Evolutionary conservation across 2,888 invertebrate species (phyloP), one percentile per base, ranked within the genome.

Genomic region (Cephus nigrinus): DNA sequence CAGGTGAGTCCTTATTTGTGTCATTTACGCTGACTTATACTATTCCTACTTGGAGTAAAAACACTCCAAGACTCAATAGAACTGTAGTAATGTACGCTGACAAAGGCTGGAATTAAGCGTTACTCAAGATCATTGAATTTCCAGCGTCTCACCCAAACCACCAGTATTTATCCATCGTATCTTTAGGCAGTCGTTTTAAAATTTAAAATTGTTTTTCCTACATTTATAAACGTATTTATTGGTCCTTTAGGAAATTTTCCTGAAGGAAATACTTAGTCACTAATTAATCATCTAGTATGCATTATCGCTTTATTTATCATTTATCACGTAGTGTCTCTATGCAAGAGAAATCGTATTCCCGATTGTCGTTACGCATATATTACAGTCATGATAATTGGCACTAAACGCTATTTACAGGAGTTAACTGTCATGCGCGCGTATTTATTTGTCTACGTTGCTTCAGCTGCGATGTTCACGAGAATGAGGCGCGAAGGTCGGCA

Each of bases 1-100:
- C 92, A 95, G 95, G 96, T 96, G 90, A 94, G 95, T 93, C 74
- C 78, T 73, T 33, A 30, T 34, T 15, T 15, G 40, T 5, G 40
- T 4, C 15, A 40, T 15, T 15, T 15, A 15, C 40, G 15, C 40
- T 40, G 15, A 40, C 4, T 40, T 15, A 15, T 69, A 69, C 69
- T 32, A 69, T 69, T 31, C 4, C n/a, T 31, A 30, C 11, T 69
- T 69, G 3, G 15, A 30, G 30, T 69, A 30, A 15, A 40, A 15
- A 40, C 15, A 4, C 15, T 40, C 15, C 15, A 2, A 40, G 40
- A 15, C 15, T 40, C 40, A 15, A 15, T 15, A 40, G 40, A 5
- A 15, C 36, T 12, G 4, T 15, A 36, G 36, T 15, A 15, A 36
- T 4, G 12, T 36, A 12, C 36, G 4, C 12, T 15, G 36, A 40